These are phyloP conservation scores for Polyergus mexicanus DNA, from an alignment of 1,140 invertebrate genomes.

Conservation along the genomic window DNA sequence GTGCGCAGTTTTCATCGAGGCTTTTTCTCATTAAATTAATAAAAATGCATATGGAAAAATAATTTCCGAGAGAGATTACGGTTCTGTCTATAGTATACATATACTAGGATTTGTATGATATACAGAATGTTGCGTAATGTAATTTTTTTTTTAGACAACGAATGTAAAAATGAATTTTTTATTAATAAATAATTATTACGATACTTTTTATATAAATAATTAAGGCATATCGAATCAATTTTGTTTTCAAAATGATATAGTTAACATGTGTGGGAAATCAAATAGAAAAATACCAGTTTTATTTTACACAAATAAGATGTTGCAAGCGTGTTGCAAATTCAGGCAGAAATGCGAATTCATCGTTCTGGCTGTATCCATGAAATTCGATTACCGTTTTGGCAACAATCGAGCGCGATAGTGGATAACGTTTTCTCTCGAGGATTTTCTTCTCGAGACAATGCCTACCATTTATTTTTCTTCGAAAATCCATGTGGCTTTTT, in stretches of 20 bases:
- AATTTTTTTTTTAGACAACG: too few species aligned
- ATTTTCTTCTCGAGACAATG: conserved; percentile 56
- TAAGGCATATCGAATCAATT: not conserved
- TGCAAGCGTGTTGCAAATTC: conserved; percentile 7
- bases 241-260: not conserved
- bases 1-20: not conserved
- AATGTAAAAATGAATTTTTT: not conserved
- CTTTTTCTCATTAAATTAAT: not conserved
- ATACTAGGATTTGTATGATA: too few species aligned
- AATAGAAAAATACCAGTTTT: not conserved
- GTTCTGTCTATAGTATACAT: too few species aligned
- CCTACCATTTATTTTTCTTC: conserved; percentile 57
- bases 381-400: conserved; percentile 57
- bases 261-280: not conserved
- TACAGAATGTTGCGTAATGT: too few species aligned
- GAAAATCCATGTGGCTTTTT: conserved; percentile 46
- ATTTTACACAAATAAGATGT: not conserved
- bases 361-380: not conserved
- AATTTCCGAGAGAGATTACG: too few species aligned
- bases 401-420: conserved; percentile 39
- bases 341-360: conserved; percentile 6
- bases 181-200: not conserved
- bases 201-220: not conserved
- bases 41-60: not conserved
- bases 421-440: conserved; percentile 47